Evolutionary conservation across 2,888 invertebrate species (phyloP), one percentile per base, ranked within the genome.

Genomic region (Eupithecia inturbata): DNA sequence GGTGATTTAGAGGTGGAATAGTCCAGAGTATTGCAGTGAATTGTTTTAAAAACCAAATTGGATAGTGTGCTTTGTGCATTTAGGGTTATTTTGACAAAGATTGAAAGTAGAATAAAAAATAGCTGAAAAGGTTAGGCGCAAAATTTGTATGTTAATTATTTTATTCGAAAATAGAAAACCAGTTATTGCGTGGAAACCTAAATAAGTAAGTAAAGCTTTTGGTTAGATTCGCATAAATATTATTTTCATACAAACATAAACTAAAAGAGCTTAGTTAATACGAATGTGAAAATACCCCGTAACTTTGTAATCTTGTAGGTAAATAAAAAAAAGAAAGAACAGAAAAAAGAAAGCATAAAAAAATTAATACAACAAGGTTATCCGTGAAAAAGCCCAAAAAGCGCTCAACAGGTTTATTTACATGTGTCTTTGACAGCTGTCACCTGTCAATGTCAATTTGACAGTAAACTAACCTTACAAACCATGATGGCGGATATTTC

Each of bases 381-480:
- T 70, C 39, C 22, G 26, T 45, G 45, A 63, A 39, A 45, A 53
- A 69, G 67, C 67, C 71, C 57, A 57, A 72, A 70, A 70, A 72
- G 72, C 75, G 57, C 68, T 31, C 45, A 53, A 45, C 28, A 72
- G 63, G 68, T 68, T 66, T 45, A 26, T 33, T 53, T 36, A 74
- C 57, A 72, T 77, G 63, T 74, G 67, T 45, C 73, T 76, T 74
- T 82, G 79, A 82, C 84, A 86, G 80, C 84, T 84, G 85, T 85
- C 85, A 86, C 79, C 84, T 84, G 85, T 85, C 77, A 74, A 75
- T 86, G 88, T 87, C 88, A 87, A 67, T 83, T 57, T 87, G 87
- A 89, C 88, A 87, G 84, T 84, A 81, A 85, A 93, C 93, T 93
- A 89, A 93, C 93, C 94, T 94, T 87, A 87, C 86, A 86, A 79